These are phyloP conservation scores for Echiichthys vipera DNA, from an alignment of 2,797 vertebrate genomes.

Conservation along the genomic window DNA sequence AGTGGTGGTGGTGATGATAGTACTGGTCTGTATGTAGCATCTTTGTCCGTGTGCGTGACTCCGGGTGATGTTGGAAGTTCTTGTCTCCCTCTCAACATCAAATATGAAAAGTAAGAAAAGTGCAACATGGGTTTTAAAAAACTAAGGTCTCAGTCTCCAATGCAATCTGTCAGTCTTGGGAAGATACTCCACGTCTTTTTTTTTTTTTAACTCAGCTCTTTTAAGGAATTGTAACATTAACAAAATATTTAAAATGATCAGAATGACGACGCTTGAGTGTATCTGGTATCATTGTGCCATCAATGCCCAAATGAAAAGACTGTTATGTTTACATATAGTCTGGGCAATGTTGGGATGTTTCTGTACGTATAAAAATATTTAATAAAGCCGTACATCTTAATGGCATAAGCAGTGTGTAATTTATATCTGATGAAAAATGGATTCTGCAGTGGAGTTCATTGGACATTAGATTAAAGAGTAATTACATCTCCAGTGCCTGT, in stretches of 20 bases:
- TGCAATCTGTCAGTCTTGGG: constrained; percentile 1
- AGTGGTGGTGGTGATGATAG: not conserved
- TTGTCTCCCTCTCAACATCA: not conserved
- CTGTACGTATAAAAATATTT: constrained; percentile 12
- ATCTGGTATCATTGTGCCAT: not conserved
- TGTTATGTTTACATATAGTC: not conserved
- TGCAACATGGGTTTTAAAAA: too few species aligned
- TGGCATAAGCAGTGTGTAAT: constrained; percentile 8
- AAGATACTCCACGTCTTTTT: not conserved
- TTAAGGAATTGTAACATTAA: not conserved
- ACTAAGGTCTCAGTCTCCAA: too few species aligned
- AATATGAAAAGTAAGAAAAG: not conserved
- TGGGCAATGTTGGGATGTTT: not conserved
- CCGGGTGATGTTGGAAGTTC: not conserved
- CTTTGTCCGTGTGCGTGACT: constrained; percentile 7
- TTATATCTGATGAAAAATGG: constrained; percentile 49
- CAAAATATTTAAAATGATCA: not conserved
- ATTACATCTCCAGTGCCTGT: constrained; percentile 42
- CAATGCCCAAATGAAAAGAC: not conserved
- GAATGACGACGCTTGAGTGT: not conserved
- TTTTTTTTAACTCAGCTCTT: not conserved
- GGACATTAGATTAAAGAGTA: constrained; percentile 55
- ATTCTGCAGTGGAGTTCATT: constrained; percentile 47
- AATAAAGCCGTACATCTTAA: not conserved
- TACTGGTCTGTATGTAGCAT: constrained; percentile 2